phyloP scores from a whole-genome alignment of 1,140 invertebrate species.

The Trichonephila inaurata region DNA sequence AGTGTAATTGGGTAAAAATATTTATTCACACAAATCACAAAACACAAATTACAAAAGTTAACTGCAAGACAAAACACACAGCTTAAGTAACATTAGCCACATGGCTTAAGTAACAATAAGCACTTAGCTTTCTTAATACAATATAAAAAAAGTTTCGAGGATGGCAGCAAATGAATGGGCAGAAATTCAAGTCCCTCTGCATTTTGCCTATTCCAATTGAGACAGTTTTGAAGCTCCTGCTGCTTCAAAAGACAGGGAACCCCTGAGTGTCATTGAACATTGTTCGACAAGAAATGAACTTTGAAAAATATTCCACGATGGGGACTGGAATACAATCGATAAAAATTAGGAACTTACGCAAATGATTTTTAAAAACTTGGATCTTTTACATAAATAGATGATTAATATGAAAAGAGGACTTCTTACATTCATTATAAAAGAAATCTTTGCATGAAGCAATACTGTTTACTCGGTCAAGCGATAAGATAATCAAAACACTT shows the following conservation, averaged over 20 bases:
- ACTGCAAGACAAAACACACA: neutral
- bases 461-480: neutral
- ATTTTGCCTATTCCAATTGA: neutral
- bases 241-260: neutral
- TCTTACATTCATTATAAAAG: neutral
- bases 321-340: neutral
- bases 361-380: neutral
- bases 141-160: neutral
- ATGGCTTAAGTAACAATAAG: neutral
- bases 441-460: neutral
- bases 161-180: constrained; percentile 12
- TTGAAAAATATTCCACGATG: neutral
- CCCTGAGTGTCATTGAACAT: constrained; percentile 24
- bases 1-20: neutral
- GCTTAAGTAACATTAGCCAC: constrained; percentile 25
- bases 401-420: too few relatives aligned
- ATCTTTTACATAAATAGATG: neutral
- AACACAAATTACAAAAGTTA: constrained; percentile 9
- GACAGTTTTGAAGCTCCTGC: neutral
- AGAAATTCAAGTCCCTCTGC: constrained; percentile 3
- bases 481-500: neutral
- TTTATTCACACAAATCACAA: neutral
- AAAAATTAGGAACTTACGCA: constrained; percentile 15
- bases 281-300: neutral
- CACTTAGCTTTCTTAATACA: too few relatives aligned